phyloP scores from a whole-genome alignment of 2,113 vertebrate species.

The Turnix velox region DNA sequence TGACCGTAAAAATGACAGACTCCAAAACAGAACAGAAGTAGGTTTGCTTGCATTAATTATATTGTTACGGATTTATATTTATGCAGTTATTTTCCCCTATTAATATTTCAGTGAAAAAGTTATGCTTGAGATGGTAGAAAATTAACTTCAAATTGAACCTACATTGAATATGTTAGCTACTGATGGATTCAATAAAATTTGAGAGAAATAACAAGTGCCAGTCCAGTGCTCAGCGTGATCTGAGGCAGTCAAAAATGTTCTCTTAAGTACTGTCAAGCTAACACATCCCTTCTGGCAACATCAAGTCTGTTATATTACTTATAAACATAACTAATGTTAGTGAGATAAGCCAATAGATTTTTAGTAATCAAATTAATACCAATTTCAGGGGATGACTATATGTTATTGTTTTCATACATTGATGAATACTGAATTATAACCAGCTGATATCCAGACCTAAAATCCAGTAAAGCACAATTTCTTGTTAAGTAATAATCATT shows the following conservation, averaged over 20 bases:
- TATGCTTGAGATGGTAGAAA: not conserved
- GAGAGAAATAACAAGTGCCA: not conserved
- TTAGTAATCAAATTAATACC: not conserved
- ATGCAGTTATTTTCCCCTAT: not conserved
- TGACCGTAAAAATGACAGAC: not conserved
- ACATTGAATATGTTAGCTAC: not conserved
- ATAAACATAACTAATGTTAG: not conserved
- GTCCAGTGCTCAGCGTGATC: not conserved
- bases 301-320: not conserved
- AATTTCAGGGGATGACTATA: not conserved
- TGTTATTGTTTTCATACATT: not conserved
- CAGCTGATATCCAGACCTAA: not conserved
- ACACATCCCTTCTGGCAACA: not conserved
- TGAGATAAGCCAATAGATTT: rapidly evolving
- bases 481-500: not conserved
- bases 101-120: not conserved
- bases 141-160: not conserved
- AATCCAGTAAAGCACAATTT: not conserved
- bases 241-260: not conserved
- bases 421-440: not conserved
- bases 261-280: not conserved
- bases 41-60: not conserved
- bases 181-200: not conserved
- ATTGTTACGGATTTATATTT: not conserved
- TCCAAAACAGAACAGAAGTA: not conserved